phyloP scores from a whole-genome alignment of 1,140 invertebrate genomes.

The Parasteatoda tepidariorum region DNA sequence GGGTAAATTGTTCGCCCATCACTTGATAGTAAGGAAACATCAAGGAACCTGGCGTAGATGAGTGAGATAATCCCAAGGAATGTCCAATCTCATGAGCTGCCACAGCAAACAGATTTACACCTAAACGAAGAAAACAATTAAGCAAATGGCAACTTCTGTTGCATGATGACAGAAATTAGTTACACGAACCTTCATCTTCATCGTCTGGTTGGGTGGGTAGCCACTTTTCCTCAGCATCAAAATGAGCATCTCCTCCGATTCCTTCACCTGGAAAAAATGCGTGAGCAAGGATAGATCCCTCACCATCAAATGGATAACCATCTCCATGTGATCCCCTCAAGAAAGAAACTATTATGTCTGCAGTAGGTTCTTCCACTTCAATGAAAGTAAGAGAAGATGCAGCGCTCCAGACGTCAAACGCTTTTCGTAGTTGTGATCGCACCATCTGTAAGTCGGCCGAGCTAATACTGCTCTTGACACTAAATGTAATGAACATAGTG shows the following conservation, averaged over 20 bases:
- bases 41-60: slow-evolving; percentile 66
- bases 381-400: slow-evolving; percentile 61
- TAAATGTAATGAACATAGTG: neutral
- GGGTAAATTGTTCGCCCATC: slow-evolving; percentile 65
- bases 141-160: neutral
- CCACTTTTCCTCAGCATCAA: slow-evolving; percentile 73
- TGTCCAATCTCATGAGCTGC: slow-evolving; percentile 71
- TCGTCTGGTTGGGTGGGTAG: slow-evolving; percentile 54
- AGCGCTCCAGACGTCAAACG: slow-evolving; percentile 64
- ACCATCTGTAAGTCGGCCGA: slow-evolving; percentile 21
- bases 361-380: slow-evolving; percentile 74
- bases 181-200: slow-evolving; percentile 39
- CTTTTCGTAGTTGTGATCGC: slow-evolving; percentile 55
- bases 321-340: slow-evolving; percentile 84
- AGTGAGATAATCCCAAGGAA: slow-evolving; percentile 69
- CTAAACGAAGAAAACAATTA: slow-evolving; percentile 60
- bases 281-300: slow-evolving; percentile 77
- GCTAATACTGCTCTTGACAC: neutral
- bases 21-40: slow-evolving; percentile 71
- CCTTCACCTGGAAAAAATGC: slow-evolving; percentile 68
- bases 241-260: slow-evolving; percentile 72
- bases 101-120: slow-evolving; percentile 71
- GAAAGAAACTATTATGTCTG: slow-evolving; percentile 86
- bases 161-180: neutral
- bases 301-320: slow-evolving; percentile 70